Conservation (phyloP, 2,888 invertebrate genomes). For the Amphipoea lucens region DNA sequence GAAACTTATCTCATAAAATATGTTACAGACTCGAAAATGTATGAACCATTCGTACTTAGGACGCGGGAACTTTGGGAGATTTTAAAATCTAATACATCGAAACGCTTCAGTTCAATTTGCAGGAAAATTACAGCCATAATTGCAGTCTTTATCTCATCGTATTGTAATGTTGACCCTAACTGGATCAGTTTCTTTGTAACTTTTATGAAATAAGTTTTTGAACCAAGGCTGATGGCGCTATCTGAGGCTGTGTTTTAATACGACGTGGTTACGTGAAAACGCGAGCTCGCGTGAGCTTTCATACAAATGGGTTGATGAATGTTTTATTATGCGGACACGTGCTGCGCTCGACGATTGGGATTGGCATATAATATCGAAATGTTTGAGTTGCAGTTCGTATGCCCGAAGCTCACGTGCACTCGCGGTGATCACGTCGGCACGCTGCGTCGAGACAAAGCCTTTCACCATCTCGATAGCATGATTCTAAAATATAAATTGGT, state of each 20-base stretch:
- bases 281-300: background rate
- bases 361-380: background rate
- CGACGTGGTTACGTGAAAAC: background rate
- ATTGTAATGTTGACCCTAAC: slow-evolving; percentile 56
- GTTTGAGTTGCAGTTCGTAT: background rate
- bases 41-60: slow-evolving; percentile 49
- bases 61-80: slow-evolving; percentile 60
- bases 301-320: background rate
- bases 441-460: slow-evolving; percentile 10
- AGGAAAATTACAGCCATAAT: slow-evolving; percentile 68
- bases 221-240: slow-evolving; percentile 9
- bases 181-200: slow-evolving; percentile 51
- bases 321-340: background rate
- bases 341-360: background rate
- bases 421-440: background rate
- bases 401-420: slow-evolving; percentile 6
- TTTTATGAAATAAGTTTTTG: slow-evolving; percentile 62
- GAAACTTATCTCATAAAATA: slow-evolving; percentile 61
- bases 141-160: slow-evolving; percentile 66
- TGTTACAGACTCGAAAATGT: slow-evolving; percentile 57
- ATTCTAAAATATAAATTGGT: slow-evolving; percentile 49
- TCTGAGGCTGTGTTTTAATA: background rate
- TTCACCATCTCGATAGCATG: background rate
- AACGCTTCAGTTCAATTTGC: slow-evolving; percentile 61
- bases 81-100: slow-evolving; percentile 64